Percentiles rank a stretch among this genome's conserved stretches.
These are phyloP conservation scores for Phalacrocorax brasilianus DNA, from an alignment of 2,113 vertebrate genomes.

Conservation along the genomic window DNA sequence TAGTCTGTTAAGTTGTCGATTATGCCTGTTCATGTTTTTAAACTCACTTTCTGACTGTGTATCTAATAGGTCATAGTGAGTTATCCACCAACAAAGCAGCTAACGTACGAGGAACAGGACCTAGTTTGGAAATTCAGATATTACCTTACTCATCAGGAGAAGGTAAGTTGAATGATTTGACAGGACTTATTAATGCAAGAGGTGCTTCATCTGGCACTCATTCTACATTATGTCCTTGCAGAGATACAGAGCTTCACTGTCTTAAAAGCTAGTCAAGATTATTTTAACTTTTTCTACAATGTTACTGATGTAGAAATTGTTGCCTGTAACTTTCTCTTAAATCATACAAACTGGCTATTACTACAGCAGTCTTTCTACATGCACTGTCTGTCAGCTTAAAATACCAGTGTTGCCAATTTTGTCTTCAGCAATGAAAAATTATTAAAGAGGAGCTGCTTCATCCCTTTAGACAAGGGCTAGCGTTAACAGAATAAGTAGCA, in stretches of 20 bases:
- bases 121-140: conserved; percentile 99
- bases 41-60: background rate
- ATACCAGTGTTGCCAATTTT: background rate
- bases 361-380: background rate
- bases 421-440: background rate
- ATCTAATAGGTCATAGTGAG: conserved; percentile 91
- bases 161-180: conserved; percentile 72
- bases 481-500: background rate
- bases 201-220: background rate
- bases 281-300: background rate
- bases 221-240: background rate
- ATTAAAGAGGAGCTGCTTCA: background rate
- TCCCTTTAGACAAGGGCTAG: background rate
- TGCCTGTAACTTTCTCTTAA: background rate
- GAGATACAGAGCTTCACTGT: background rate
- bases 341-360: background rate
- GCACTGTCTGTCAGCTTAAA: background rate
- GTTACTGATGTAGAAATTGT: background rate
- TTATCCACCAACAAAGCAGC: conserved; percentile 95
- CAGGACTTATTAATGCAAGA: background rate
- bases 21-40: background rate
- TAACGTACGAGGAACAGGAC: conserved; percentile 96
- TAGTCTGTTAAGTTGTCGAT: background rate
- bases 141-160: conserved; percentile 97
- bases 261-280: background rate